phyloP scores from a whole-genome alignment of 30 jellyfish, hydroid and myxozoan genomes.

The Nemopilema nomurai region DNA sequence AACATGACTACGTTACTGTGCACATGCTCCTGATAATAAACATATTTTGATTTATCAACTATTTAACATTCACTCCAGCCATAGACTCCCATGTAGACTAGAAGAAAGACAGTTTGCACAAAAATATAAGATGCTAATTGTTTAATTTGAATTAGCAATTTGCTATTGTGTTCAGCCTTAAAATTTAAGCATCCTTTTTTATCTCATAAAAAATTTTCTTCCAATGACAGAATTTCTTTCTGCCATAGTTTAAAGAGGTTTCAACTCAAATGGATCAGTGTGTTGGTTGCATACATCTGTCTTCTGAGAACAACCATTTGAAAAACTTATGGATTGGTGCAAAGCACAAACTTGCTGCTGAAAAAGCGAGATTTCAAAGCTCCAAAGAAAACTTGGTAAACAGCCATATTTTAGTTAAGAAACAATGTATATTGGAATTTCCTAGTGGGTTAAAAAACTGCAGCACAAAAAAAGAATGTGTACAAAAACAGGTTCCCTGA shows the following conservation, averaged over 20 bases:
- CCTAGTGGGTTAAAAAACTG: background rate
- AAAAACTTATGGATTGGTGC: constrained; percentile 10
- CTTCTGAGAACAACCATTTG: background rate
- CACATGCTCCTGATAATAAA: background rate
- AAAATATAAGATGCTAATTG: background rate
- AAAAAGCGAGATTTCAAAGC: background rate
- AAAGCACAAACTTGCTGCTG: background rate
- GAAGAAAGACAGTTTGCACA: background rate
- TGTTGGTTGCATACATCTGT: background rate
- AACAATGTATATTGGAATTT: background rate
- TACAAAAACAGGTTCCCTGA: background rate
- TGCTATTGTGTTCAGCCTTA: background rate
- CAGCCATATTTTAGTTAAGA: background rate
- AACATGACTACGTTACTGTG: background rate
- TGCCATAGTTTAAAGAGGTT: constrained; percentile 19
- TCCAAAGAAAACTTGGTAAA: constrained; percentile 1
- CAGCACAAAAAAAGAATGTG: background rate
- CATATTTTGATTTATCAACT: background rate
- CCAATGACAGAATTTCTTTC: background rate
- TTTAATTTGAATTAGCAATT: background rate
- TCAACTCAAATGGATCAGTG: constrained; percentile 15
- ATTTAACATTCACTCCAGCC: background rate
- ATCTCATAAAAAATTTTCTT: background rate
- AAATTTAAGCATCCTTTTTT: background rate
- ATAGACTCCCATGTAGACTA: background rate